Evolutionary conservation across 1,140 invertebrate species (phyloP).

Genomic region (Scaptomyza montana): DNA sequence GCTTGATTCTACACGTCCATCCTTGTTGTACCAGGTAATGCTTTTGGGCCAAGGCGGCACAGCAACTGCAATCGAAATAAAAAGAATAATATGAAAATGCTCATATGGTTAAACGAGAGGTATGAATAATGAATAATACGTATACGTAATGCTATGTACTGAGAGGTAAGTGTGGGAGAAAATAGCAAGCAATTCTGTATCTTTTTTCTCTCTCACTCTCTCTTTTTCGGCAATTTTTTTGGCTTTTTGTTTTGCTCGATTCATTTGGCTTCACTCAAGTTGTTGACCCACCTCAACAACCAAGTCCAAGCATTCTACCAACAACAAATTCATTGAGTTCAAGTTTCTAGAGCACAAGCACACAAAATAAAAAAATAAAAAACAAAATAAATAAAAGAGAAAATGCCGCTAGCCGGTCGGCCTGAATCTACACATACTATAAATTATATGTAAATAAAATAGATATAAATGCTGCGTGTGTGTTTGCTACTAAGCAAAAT

Average conservation of each 20-base stretch:
- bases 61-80: constrained; percentile 85
- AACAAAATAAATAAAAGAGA: constrained; percentile 61
- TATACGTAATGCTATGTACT: constrained; percentile 27
- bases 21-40: constrained; percentile 93
- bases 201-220: constrained; percentile 27
- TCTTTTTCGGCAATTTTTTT: constrained; percentile 45
- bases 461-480: constrained; percentile 26
- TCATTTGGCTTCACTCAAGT: constrained; percentile 52
- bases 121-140: not conserved
- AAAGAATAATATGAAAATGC: constrained; percentile 3
- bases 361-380: constrained; percentile 15
- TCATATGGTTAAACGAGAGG: not conserved
- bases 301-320: constrained; percentile 39
- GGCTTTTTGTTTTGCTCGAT: constrained; percentile 76
- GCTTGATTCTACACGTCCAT: constrained; percentile 88
- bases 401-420: constrained; percentile 43
- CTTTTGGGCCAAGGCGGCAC: constrained; percentile 92
- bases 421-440: constrained; percentile 42
- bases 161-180: constrained; percentile 11
- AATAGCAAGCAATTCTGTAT: not conserved
- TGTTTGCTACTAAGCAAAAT: constrained; percentile 41
- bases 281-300: constrained; percentile 80
- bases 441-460: constrained; percentile 11
- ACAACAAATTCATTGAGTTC: constrained; percentile 67
- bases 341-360: constrained; percentile 75